Evolutionary conservation across 2,888 invertebrate genomes (phyloP).

Genomic region (Stomorhina lunata): DNA sequence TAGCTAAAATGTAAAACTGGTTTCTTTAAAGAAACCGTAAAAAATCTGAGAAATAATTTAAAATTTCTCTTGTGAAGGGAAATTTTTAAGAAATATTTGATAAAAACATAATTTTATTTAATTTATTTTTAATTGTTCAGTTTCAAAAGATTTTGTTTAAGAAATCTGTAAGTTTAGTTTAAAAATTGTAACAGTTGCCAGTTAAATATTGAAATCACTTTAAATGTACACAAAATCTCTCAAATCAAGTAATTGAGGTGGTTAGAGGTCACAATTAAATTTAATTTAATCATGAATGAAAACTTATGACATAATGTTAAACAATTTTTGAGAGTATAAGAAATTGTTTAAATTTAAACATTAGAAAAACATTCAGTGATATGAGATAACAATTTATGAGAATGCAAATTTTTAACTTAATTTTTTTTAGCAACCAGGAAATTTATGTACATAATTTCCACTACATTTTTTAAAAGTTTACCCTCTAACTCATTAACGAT

Average conservation of each 20-base stretch:
- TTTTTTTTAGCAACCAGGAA: too few relatives aligned
- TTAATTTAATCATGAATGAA: background rate
- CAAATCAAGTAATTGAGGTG: slow-evolving; percentile 2
- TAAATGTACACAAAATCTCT: background rate
- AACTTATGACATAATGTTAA: slow-evolving; percentile 5
- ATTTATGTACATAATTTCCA: too few relatives aligned
- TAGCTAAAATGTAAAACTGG: slow-evolving; percentile 17
- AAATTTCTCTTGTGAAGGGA: background rate
- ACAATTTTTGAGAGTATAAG: background rate
- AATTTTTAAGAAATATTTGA: background rate
- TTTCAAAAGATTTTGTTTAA: background rate
- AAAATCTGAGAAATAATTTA: background rate
- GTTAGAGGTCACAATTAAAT: slow-evolving; percentile 28
- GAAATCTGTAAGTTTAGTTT: background rate
- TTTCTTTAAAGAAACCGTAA: too few relatives aligned
- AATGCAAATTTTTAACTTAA: too few relatives aligned
- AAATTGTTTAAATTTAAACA: too few relatives aligned
- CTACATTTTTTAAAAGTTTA: too few relatives aligned
- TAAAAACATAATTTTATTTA: background rate
- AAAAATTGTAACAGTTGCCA: slow-evolving; percentile 13
- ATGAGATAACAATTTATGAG: too few relatives aligned
- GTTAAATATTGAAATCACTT: background rate
- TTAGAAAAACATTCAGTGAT: too few relatives aligned
- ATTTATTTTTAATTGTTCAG: background rate
- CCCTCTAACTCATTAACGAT: too few relatives aligned